A percentile compares a stretch with the other conserved stretches of the same genome.
Evolutionary conservation across 2,113 vertebrate species (phyloP).

Genomic region (Actenoides hombroni): DNA sequence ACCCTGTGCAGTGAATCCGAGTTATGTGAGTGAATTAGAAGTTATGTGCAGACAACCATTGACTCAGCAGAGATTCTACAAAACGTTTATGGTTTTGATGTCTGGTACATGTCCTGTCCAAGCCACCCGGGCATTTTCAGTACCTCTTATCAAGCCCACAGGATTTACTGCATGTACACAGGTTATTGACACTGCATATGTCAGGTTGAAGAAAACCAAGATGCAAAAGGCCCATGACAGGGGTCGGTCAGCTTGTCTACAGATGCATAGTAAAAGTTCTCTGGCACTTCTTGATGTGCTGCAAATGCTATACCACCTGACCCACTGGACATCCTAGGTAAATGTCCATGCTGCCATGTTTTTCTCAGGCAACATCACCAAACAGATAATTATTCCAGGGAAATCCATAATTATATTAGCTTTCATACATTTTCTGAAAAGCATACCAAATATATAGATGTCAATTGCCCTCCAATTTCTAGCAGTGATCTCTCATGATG

Average conservation of each 20-base stretch:
- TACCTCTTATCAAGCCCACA: not conserved
- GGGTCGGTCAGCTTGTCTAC: rapidly evolving
- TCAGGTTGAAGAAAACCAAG: not conserved
- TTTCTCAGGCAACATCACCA: not conserved
- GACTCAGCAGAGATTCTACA: not conserved
- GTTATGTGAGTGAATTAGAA: not conserved
- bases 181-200: not conserved
- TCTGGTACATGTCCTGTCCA: not conserved
- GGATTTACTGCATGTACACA: not conserved
- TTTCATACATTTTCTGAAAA: not conserved
- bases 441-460: not conserved
- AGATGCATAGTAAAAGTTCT: not conserved
- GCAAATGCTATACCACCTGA: not conserved
- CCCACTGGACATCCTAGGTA: not conserved
- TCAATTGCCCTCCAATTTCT: not conserved
- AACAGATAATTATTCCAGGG: not conserved
- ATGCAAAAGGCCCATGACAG: not conserved
- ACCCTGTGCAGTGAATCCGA: not conserved
- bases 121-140: rapidly evolving
- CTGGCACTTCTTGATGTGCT: not conserved
- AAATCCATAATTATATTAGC: not conserved
- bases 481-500: not conserved
- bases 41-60: not conserved
- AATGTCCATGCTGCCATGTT: not conserved
- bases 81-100: not conserved